phyloP scores from a whole-genome alignment of 2,888 invertebrate species.

The Phengaris arion region DNA sequence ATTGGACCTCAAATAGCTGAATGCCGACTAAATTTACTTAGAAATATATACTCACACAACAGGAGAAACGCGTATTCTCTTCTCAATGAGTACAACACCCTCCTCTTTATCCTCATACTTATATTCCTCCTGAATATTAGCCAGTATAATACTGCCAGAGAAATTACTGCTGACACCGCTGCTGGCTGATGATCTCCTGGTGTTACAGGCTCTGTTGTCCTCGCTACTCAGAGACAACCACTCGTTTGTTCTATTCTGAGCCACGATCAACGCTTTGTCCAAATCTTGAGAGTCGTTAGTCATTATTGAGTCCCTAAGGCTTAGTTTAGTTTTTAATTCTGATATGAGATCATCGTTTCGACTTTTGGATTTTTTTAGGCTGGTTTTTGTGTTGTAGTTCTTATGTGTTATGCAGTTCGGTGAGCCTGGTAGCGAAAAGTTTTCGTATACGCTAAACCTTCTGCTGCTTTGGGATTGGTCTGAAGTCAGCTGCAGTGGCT shows the following conservation, averaged over 20 bases:
- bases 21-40: too few relatives aligned
- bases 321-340: conserved; percentile 30
- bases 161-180: conserved; percentile 70
- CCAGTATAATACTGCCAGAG: conserved; percentile 70
- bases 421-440: conserved; percentile 69
- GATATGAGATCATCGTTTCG: conserved; percentile 32
- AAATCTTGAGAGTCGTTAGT: conserved; percentile 52
- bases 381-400: conserved; percentile 65
- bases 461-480: conserved; percentile 42
- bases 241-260: conserved; percentile 68
- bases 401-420: conserved; percentile 62
- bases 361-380: conserved; percentile 49
- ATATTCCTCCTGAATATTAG: conserved; percentile 85
- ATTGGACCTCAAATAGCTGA: too few relatives aligned
- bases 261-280: conserved; percentile 61
- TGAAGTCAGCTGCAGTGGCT: conserved; percentile 51
- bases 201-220: conserved; percentile 52
- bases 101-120: conserved; percentile 86
- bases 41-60: conserved; percentile 66
- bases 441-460: conserved; percentile 61
- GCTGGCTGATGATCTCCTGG: conserved; percentile 68
- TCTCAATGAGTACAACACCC: conserved; percentile 84
- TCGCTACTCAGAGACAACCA: conserved; percentile 53
- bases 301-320: conserved; percentile 41
- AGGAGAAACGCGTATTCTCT: conserved; percentile 76